Evolutionary conservation across 2,888 invertebrate genomes (phyloP).

Genomic region (Chymomyza fuscimana): DNA sequence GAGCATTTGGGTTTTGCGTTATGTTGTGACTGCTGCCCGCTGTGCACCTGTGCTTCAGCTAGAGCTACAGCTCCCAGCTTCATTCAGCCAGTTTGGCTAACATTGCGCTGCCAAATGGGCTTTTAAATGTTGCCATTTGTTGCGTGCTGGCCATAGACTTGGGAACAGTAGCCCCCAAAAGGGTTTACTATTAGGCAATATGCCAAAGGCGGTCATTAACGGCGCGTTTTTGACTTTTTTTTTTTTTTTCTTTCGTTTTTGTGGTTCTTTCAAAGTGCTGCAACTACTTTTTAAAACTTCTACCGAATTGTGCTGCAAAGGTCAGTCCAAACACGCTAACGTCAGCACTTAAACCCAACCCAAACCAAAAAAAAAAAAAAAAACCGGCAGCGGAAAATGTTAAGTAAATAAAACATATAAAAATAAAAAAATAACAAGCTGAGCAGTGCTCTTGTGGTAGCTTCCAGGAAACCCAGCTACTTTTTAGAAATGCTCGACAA

Average conservation of each 20-base stretch:
- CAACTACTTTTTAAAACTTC: conserved; percentile 56
- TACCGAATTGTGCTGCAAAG: conserved; percentile 53
- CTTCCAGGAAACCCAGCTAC: conserved; percentile 58
- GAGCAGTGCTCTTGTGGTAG: background rate
- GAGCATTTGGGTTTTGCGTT: conserved; percentile 48
- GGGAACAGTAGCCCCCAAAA: conserved; percentile 58
- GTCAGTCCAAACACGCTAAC: conserved; percentile 51
- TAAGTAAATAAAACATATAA: conserved; percentile 25
- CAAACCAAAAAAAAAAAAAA: conserved; percentile 29
- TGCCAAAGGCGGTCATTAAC: conserved; percentile 59
- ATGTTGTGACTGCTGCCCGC: conserved; percentile 67
- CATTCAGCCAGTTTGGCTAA: background rate
- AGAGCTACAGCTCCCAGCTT: conserved; percentile 19
- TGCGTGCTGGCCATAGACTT: conserved; percentile 49
- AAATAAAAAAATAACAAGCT: conserved; percentile 47
- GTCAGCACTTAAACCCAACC: conserved; percentile 49
- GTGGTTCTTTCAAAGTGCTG: conserved; percentile 24
- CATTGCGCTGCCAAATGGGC: conserved; percentile 57
- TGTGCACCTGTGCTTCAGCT: conserved; percentile 69
- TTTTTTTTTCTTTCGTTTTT: no score
- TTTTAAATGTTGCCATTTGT: conserved; percentile 78
- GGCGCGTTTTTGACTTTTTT: conserved; percentile 30
- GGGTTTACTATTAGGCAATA: conserved; percentile 53
- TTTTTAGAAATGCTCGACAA: conserved; percentile 60
- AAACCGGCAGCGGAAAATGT: conserved; percentile 3